Percentiles rank a stretch among this genome's conserved stretches.
phyloP scores from a whole-genome alignment of 2,797 vertebrate genomes.

The Pyrrhura leucotis region DNA sequence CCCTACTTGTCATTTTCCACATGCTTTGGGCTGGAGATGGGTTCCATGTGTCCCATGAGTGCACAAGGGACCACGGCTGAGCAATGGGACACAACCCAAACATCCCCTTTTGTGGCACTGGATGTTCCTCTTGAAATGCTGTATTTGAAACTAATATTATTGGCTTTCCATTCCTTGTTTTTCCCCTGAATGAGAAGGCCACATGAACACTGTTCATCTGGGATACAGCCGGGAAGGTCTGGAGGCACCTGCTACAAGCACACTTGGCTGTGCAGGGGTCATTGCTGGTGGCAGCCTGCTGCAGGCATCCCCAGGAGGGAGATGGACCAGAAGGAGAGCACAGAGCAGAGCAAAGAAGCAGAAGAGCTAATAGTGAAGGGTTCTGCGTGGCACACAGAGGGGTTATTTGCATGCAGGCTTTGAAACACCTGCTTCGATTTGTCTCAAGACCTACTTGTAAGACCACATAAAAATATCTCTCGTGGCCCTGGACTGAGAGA shows the following conservation, averaged over 20 bases:
- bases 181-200: neutral
- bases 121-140: neutral
- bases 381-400: accelerated
- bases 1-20: neutral
- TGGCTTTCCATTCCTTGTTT: accelerated
- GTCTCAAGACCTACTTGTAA: constrained; percentile 42
- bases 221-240: neutral
- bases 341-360: neutral
- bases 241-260: neutral
- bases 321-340: neutral
- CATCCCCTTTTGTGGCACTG: neutral
- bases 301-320: neutral
- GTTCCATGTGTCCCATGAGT: accelerated
- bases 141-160: neutral
- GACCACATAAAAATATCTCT: constrained; percentile 40
- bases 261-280: neutral
- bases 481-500: neutral
- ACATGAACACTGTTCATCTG: neutral
- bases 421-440: neutral
- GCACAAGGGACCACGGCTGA: accelerated
- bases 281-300: neutral
- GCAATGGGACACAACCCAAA: neutral
- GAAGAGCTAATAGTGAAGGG: neutral
- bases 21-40: neutral
- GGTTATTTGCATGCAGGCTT: neutral